A percentile compares a stretch with the other conserved stretches of the same genome.
These are phyloP conservation scores for Chrysolina haemoptera DNA, from an alignment of 2,888 invertebrate species.

Conservation along the genomic window DNA sequence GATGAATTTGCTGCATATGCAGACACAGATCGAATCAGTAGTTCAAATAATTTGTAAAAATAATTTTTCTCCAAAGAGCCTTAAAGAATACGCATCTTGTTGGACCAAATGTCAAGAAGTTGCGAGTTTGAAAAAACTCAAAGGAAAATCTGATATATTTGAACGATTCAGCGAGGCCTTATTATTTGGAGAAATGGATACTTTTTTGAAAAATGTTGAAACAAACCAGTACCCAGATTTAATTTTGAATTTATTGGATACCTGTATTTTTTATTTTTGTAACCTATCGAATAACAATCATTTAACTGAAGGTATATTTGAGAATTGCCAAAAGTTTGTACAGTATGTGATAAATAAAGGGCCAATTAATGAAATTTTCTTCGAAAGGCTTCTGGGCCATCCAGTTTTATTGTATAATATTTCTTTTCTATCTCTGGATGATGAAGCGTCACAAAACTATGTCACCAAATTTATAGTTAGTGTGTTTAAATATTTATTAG, in stretches of 20 bases:
- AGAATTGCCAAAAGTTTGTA: slow-evolving; percentile 55
- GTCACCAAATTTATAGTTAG: slow-evolving; percentile 62
- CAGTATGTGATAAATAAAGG: slow-evolving; percentile 48
- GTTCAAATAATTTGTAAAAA: slow-evolving; percentile 71
- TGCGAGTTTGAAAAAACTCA: slow-evolving; percentile 49
- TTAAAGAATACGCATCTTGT: slow-evolving; percentile 70
- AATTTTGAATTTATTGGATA: slow-evolving; percentile 57
- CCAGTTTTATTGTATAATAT: slow-evolving; percentile 67
- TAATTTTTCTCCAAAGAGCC: slow-evolving; percentile 66
- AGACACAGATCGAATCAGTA: slow-evolving; percentile 73
- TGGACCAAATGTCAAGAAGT: slow-evolving; percentile 67
- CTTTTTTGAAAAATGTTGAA: slow-evolving; percentile 47
- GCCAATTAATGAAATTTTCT: slow-evolving; percentile 55
- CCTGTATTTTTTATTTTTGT: slow-evolving; percentile 58
- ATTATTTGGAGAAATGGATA: slow-evolving; percentile 51
- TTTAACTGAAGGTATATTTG: slow-evolving; percentile 44
- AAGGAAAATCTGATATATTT: slow-evolving; percentile 56
- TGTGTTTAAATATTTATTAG: slow-evolving; percentile 43
- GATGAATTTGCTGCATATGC: slow-evolving; percentile 75
- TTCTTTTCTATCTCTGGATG: slow-evolving; percentile 61
- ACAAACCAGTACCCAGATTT: slow-evolving; percentile 53
- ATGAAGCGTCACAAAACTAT: slow-evolving; percentile 54
- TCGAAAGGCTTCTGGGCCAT: slow-evolving; percentile 66
- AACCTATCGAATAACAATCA: slow-evolving; percentile 50
- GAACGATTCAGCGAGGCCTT: slow-evolving; percentile 54